These are phyloP conservation scores for Oegoconia quadripuncta DNA, from an alignment of 2,888 invertebrate species.

Conservation along the genomic window DNA sequence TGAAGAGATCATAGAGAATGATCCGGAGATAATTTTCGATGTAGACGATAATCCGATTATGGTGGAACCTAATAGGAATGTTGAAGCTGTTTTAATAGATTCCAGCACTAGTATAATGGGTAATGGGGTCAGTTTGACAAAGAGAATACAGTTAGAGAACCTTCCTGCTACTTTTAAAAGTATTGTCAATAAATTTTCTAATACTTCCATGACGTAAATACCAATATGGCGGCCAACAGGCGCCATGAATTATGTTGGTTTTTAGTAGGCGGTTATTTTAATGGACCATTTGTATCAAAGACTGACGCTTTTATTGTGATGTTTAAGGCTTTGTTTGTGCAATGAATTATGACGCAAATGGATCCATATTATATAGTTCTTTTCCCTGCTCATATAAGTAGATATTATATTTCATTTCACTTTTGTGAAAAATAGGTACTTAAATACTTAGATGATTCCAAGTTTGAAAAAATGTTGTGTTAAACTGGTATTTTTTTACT, in stretches of 20 bases:
- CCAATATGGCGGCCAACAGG: no score
- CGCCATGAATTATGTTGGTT: background rate
- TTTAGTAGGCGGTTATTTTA: background rate
- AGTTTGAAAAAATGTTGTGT: no score
- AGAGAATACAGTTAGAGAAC: constrained; percentile 39
- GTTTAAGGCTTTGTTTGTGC: no score
- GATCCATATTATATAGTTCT: no score
- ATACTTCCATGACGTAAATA: constrained; percentile 34
- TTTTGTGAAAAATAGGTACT: no score
- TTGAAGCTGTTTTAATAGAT: constrained; percentile 25
- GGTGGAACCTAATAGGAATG: constrained; percentile 42
- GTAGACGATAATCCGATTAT: constrained; percentile 59
- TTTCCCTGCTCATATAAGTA: no score
- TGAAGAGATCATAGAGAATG: constrained; percentile 69
- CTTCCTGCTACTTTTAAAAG: constrained; percentile 47
- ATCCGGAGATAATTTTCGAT: constrained; percentile 73
- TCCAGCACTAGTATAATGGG: constrained; percentile 18
- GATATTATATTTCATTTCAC: no score
- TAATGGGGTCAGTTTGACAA: constrained; percentile 33
- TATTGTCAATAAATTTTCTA: constrained; percentile 45
- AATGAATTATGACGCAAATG: no score
- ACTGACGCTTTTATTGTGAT: no score
- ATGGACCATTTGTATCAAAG: no score
- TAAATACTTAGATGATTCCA: no score
- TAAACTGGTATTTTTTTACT: no score